Base-by-base conservation (phyloP, 2,888 invertebrate genomes). In the Tuberolachnus salignus region DNA sequence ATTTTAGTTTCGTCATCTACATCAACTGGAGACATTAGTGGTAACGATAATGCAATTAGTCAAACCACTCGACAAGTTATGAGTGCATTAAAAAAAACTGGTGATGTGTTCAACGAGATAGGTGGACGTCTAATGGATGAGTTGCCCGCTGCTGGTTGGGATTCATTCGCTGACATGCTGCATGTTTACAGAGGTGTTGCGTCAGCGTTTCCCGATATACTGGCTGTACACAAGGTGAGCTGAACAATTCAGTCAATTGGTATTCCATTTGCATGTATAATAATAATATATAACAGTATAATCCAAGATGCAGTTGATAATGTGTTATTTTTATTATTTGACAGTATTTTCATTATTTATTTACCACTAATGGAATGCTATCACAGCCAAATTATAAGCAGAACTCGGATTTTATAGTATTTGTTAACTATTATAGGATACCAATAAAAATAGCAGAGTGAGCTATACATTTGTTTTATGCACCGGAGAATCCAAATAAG, bases 161-260 rank as follows among this genome's bases (percentile, higher is more conserved):
- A 95, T 83, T 94, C 95, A 1, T 88, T 98, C 44, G 91, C 92
- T 63, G 97, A 98, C 86, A 92, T 93, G 83, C 89, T 98, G 82
- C 95, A 95, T 85, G 92, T 98, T 83, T 98, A 98, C 87, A 94
- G 95, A 86, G 98, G 98, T 73, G 91, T 98, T 75, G 91, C 98
- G 11, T 90, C 91, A 80, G 91, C 91, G 81, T 95, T 96, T 84
- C 98, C 98, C 0, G 97, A 97, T 83, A 93, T 94, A 72, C 88
- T 97, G 80, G 90, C 91, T 66, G 92, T 95, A 83, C 96, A 97
- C 84, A 95, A 94, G 88, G 94, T 90, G 82, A 44, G 13, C 19
- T 34, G n/a, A 59, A 16, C n/a, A 53, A 16, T 53, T 53, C 51
- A 53, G 16, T 34, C 34, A 34, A 34, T 34, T 4, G 6, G 34